These are phyloP conservation scores for Xiphorhynchus erythropygius DNA, from an alignment of 2,797 vertebrate genomes.

Conservation along the genomic window DNA sequence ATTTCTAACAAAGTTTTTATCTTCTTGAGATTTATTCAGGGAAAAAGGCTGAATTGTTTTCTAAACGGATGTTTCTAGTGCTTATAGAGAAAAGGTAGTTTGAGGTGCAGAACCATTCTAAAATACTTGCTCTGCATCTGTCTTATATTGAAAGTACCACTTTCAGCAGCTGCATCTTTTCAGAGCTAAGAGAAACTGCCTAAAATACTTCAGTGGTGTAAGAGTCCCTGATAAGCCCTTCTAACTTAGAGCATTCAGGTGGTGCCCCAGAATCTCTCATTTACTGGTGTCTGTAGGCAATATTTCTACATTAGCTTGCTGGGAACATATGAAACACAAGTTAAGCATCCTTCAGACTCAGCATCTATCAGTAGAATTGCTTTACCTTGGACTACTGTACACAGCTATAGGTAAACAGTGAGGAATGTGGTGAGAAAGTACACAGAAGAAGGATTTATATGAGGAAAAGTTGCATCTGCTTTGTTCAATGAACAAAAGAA, in stretches of 20 bases:
- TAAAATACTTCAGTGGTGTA: not conserved
- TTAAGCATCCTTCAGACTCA: not conserved
- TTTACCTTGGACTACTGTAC: conserved; percentile 16
- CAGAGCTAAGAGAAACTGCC: conserved; percentile 1
- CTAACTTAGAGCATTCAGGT: not conserved
- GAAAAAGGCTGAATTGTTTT: conserved; percentile 16
- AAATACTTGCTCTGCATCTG: not conserved
- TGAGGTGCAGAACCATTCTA: not conserved
- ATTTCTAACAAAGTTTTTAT: conserved; percentile 15
- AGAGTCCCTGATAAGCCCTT: not conserved
- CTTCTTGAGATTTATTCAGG: not conserved
- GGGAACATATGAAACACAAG: not conserved
- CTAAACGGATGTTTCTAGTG: not conserved
- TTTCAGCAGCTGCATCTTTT: not conserved
- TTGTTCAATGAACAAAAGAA: conserved; percentile 63
- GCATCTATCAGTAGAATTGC: not conserved
- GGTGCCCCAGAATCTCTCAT: not conserved
- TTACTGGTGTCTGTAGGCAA: not conserved
- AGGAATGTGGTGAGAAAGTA: conserved; percentile 22
- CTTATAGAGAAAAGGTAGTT: conserved; percentile 29
- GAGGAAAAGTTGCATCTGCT: conserved; percentile 20
- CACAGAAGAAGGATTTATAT: conserved; percentile 29
- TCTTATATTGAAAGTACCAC: not conserved
- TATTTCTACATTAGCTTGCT: not conserved
- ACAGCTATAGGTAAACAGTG: conserved; percentile 18